Base-by-base conservation (phyloP, 2,113 vertebrate species). In the Periophthalmodon schlosseri region DNA sequence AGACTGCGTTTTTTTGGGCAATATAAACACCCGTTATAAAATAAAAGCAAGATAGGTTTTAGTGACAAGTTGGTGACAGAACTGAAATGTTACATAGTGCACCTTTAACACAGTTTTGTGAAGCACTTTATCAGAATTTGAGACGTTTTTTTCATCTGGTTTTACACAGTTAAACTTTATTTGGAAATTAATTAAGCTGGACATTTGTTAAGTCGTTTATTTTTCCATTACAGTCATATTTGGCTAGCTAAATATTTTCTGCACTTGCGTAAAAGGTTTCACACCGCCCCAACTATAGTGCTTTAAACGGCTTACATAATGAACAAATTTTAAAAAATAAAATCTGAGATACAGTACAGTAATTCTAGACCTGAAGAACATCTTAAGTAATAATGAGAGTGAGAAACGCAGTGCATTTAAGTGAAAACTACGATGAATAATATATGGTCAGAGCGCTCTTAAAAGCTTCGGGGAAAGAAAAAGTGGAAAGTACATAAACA, bases 391-490 rank as follows among this genome's bases (percentile, higher is more conserved):
- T 87, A 87, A 92, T 91, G 90, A 88, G 89, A 86, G 79, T 86
- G 85, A 87, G 81, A 84, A 92, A 92, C 88, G 89, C 80, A 84
- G 89, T 82, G 88, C 85, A 74, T 91, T 91, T 90, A 92, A 91
- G 92, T 91, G 89, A 90, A 93, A 91, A 88, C 80, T 65, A 64
- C 52, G 77, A 91, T 94, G 86, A 93, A 94, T 93, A 91, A 93
- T 94, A 88, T 87, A 93, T 94, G 92, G 90, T 92, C 85, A 87
- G 86, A 91, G 80, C 85, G 91, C 92, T 91, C 91, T 91, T 90
- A 89, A 93, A 92, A 93, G 92, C 89, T 91, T 91, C 87, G 77
- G 84, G 84, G 80, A 77, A 16, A 68, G 87, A 89, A 89, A 80
- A 87, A 85, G 84, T 89, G 87, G 83, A 83, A 89, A 86, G 84